Conservation (phyloP, 2,113 vertebrate species). For the Delphinus delphis region DNA sequence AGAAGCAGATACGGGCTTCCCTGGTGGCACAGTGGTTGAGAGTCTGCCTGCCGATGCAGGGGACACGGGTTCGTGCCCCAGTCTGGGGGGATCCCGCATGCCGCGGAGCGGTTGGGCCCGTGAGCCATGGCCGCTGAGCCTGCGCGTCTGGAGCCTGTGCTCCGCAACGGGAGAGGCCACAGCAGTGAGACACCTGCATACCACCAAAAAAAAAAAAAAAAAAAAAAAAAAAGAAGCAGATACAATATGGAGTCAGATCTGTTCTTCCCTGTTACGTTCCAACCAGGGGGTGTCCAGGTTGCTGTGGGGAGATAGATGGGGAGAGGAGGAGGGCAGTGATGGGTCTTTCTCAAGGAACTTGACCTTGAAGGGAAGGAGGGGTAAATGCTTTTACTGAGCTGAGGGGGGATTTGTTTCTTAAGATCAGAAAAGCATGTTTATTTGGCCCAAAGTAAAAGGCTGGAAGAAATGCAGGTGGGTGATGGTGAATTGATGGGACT, state of each 20-base stretch:
- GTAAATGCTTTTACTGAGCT: no score
- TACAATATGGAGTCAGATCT: rapidly evolving
- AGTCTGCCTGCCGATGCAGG: no score
- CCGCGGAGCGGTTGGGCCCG: no score
- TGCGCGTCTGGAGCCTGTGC: no score
- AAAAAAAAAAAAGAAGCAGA: not conserved
- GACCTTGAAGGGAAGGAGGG: not conserved
- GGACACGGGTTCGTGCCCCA: no score
- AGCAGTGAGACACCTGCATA: rapidly evolving
- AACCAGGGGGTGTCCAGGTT: rapidly evolving
- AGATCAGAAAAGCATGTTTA: not conserved
- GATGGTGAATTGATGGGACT: rapidly evolving
- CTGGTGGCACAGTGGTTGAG: no score
- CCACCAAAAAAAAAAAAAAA: no score
- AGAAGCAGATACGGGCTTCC: not conserved
- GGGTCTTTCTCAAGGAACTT: not conserved
- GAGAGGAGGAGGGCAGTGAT: no score
- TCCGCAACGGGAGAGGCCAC: no score
- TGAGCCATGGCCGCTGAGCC: no score
- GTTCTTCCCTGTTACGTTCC: rapidly evolving
- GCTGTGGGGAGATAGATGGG: rapidly evolving
- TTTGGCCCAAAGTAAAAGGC: not conserved
- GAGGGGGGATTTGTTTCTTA: not conserved
- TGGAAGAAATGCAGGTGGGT: no score
- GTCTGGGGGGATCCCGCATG: no score